These are phyloP conservation scores for Acomys russatus DNA, from an alignment of 2,797 vertebrate species.

Conservation along the genomic window DNA sequence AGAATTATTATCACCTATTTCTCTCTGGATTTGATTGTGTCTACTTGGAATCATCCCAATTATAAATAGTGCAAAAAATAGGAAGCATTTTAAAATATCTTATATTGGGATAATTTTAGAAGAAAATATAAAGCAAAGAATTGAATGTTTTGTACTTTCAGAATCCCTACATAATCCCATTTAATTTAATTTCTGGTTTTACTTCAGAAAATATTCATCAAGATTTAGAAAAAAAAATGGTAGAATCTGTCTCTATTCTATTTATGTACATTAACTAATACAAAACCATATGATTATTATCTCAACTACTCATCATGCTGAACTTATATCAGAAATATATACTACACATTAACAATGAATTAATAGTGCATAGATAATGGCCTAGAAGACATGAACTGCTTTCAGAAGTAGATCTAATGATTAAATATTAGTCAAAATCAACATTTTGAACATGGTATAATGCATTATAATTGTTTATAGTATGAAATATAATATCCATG, in stretches of 20 bases:
- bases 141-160: neutral
- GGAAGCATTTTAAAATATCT: neutral
- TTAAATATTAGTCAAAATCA: neutral
- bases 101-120: neutral
- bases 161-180: neutral
- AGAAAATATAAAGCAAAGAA: neutral
- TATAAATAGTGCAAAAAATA: neutral
- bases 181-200: neutral
- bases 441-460: neutral
- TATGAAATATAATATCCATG: neutral
- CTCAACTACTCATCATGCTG: neutral
- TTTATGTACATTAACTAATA: neutral
- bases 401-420: neutral
- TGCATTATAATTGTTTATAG: neutral
- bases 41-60: neutral
- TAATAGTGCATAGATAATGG: neutral
- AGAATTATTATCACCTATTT: slow-evolving; percentile 19
- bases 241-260: neutral
- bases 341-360: neutral
- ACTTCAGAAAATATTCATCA: neutral
- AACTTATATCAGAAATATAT: neutral
- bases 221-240: neutral
- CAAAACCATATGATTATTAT: neutral
- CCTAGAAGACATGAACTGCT: neutral
- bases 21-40: neutral